Evolutionary conservation across 1,140 invertebrate species (phyloP).

Genomic region (Platorchestia sp.): DNA sequence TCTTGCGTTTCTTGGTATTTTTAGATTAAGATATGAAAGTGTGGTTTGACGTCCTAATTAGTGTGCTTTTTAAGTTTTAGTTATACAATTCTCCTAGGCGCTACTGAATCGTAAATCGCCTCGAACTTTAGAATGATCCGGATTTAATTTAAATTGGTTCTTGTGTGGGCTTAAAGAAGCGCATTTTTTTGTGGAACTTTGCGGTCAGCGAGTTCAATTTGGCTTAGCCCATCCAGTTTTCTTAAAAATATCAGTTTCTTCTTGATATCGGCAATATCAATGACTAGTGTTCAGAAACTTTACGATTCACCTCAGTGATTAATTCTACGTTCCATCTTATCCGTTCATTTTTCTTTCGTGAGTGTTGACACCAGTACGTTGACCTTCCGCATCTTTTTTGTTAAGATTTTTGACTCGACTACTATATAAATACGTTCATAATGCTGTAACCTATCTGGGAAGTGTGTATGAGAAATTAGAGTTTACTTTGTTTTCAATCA

Average conservation of each 20-base stretch:
- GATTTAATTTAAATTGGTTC: no score
- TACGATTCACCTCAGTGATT: no score
- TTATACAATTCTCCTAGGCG: not conserved
- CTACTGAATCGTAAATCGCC: not conserved
- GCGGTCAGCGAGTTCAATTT: not conserved
- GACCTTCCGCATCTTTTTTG: no score
- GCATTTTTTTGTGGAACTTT: not conserved
- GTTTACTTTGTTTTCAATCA: not conserved
- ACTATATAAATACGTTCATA: no score
- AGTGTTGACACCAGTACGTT: no score
- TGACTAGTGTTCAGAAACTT: not conserved
- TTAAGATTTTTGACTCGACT: no score
- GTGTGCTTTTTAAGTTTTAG: not conserved
- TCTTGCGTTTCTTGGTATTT: not conserved
- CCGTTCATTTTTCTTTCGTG: not conserved
- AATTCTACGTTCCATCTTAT: not conserved
- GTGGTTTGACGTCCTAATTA: not conserved
- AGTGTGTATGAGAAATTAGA: not conserved
- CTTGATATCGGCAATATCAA: not conserved
- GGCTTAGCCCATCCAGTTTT: not conserved
- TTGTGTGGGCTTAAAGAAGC: no score
- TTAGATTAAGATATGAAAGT: constrained; percentile 10
- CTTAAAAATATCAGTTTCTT: not conserved
- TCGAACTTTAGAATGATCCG: not conserved
- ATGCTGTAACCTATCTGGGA: not conserved